Base-by-base conservation (phyloP, 2,888 invertebrate genomes). In the Uloborus plumipes region DNA sequence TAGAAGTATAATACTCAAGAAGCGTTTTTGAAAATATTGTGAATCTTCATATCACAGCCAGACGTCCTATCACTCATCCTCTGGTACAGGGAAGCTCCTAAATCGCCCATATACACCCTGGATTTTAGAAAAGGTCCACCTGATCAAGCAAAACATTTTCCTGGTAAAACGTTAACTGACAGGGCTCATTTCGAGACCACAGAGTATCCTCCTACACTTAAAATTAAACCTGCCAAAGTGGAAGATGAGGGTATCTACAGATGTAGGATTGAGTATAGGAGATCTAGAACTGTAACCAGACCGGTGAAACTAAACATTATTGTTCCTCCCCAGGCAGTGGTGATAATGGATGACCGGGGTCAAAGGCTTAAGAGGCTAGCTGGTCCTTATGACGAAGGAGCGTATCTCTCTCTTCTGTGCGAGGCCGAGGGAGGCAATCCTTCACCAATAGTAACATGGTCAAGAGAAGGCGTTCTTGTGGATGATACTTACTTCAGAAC, bases 381-480 rank as follows among this genome's bases (percentile, higher is more conserved):
- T n/a, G 84, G 84, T 39, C 84, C 84, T 39, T 84, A 84, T 14
- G 78, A 84, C 22, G 84, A 84, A 65, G 84, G 78, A 47, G 73
- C 84, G 15, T 71, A 59, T 75, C 71, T 84, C 14, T 79, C 78
- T 73, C 50, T 84, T 3, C 73, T 70, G 22, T 84, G 84, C 18
- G 84, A 84, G 31, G 84, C 84, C 2, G 78, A 83, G 69, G 83
- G 83, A 83, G 83, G 78, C 78, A 58, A 77, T 51, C 86, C 86
- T 2, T 67, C 77, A 7, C 86, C 86, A 13, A 61, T 78, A 18
- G 79, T 85, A 15, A 79, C 83, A 14, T 86, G 86, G 86, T 84
- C 70, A 70, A 79, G 66, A 62, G 67, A 61, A 22, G 67, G 70
- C 7, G 47, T 66, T 31, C 53, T 84, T 13, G 51, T 85, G n/a